Conservation (phyloP, 2,113 vertebrate genomes). For the Melierax canorus region DNA sequence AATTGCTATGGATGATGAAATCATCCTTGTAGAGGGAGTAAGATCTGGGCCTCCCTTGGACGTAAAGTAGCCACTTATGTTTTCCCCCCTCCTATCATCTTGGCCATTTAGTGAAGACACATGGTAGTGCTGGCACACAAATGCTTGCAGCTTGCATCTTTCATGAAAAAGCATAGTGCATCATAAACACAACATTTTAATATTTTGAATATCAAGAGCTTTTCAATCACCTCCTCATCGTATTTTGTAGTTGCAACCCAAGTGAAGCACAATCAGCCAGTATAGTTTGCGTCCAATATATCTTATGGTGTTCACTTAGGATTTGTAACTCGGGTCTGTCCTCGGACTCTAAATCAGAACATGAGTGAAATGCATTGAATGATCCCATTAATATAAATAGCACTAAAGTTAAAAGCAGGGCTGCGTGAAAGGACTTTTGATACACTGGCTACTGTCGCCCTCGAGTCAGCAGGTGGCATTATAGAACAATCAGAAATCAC, state of each 20-base stretch:
- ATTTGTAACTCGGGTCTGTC: slow-evolving; percentile 27
- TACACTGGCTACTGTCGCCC: slow-evolving; percentile 3
- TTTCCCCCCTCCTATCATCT: not conserved
- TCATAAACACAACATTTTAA: not conserved
- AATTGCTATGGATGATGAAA: not conserved
- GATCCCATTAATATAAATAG: slow-evolving; percentile 62
- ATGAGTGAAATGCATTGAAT: slow-evolving; percentile 12
- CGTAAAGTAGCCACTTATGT: not conserved
- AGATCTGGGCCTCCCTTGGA: not conserved
- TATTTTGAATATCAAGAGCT: not conserved
- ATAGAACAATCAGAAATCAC: slow-evolving; percentile 39
- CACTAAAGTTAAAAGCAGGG: slow-evolving; percentile 39
- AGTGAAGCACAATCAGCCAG: not conserved
- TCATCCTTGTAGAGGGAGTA: not conserved
- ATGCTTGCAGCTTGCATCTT: not conserved
- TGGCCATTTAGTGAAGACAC: not conserved
- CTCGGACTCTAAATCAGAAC: slow-evolving; percentile 45
- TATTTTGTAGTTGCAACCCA: not conserved
- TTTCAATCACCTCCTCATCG: not conserved
- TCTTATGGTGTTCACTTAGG: not conserved
- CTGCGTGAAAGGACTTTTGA: slow-evolving; percentile 43
- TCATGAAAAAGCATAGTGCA: not conserved
- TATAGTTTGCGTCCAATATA: not conserved
- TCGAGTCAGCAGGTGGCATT: slow-evolving; percentile 62
- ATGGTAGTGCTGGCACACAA: not conserved